phyloP scores from a whole-genome alignment of 2,113 vertebrate species.

The Aramus guarauna region DNA sequence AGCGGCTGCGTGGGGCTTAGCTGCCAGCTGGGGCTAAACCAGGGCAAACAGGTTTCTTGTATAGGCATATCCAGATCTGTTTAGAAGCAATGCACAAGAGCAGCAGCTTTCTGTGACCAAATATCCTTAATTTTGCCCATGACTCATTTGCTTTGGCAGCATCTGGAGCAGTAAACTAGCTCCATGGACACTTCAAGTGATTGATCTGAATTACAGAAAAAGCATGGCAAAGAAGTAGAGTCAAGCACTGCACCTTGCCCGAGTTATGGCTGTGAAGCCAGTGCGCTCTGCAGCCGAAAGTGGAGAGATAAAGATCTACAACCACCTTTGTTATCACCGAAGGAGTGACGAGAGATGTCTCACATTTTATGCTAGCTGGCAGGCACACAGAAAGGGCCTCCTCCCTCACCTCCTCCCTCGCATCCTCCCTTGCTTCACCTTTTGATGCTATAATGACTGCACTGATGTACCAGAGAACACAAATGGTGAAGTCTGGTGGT shows the following conservation, averaged over 20 bases:
- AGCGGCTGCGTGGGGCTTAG: neutral
- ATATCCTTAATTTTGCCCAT: neutral
- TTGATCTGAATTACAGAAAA: neutral
- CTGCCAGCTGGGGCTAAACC: neutral
- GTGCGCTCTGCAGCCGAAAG: neutral
- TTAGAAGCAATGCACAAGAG: neutral
- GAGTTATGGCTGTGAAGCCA: neutral
- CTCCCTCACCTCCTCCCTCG: neutral
- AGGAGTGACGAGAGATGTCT: neutral
- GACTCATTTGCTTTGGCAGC: neutral
- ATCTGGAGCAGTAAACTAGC: neutral
- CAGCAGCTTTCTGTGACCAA: neutral
- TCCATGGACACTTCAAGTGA: neutral
- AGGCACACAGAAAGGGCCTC: neutral
- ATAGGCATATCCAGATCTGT: neutral
- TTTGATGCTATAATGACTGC: neutral
- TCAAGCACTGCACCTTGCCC: neutral
- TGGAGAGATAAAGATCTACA: slow-evolving; percentile 5
- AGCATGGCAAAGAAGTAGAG: neutral
- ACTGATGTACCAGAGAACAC: accelerated
- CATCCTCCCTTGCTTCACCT: neutral
- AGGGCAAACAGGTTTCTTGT: neutral
- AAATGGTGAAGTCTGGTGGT: neutral
- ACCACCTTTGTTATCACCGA: neutral
- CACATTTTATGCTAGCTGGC: neutral